Evolutionary conservation across 2,113 vertebrate genomes (phyloP).

Genomic region (Nothocercus julius): DNA sequence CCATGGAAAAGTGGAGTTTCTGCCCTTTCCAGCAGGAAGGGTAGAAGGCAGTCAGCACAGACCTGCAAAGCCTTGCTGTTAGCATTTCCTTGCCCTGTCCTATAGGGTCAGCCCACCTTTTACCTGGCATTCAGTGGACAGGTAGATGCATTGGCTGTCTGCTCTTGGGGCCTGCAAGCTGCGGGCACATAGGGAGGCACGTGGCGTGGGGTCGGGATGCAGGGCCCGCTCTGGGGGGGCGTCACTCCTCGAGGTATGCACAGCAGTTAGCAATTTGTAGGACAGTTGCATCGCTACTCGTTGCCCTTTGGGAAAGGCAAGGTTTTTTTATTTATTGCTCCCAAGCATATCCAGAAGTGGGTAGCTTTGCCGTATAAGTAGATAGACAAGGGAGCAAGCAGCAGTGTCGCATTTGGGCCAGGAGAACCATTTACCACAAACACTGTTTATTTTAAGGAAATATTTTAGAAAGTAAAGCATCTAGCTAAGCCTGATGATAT

Average conservation of each 20-base stretch:
- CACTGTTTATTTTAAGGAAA: not conserved
- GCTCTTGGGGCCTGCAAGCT: not conserved
- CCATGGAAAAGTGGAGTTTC: not conserved
- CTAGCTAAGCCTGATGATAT: not conserved
- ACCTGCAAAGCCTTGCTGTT: not conserved
- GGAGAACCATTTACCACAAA: not conserved
- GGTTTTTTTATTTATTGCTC: not conserved
- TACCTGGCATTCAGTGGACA: not conserved
- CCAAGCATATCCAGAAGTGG: not conserved
- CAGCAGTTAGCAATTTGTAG: not conserved
- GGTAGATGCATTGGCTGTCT: not conserved
- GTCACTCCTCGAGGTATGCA: not conserved
- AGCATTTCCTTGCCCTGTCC: not conserved
- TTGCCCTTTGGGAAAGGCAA: not conserved
- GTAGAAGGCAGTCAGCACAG: not conserved
- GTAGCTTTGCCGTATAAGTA: not conserved
- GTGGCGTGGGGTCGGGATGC: not conserved
- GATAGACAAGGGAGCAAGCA: not conserved
- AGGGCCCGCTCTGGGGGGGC: accelerated
- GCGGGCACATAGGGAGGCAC: not conserved
- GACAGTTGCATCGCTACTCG: not conserved
- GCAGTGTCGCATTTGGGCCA: not conserved
- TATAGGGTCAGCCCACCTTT: not conserved
- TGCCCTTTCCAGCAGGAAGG: not conserved
- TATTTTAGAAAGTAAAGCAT: not conserved